Evolutionary conservation across 2,888 invertebrate species (phyloP), one percentile per base, ranked within the genome.

Genomic region (Sepiola atlantica): DNA sequence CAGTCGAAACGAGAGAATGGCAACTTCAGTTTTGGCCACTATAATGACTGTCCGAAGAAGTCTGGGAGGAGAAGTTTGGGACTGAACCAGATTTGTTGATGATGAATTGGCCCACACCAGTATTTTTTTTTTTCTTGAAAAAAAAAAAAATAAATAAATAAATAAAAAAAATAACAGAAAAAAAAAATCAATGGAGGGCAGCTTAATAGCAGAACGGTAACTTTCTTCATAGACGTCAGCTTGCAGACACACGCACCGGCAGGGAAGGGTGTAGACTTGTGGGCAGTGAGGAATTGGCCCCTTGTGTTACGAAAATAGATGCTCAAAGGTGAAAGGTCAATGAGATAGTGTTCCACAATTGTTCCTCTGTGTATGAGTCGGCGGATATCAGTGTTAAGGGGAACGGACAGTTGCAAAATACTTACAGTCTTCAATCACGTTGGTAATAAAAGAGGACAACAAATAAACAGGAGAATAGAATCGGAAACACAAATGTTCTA

Each of bases 131-230:
- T 8, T 45, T 45, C 45, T 45, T 45, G 45, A 4, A 45, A 45
- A 45, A 45, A 45, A 45, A 45, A 45, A 45, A 45, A 45, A 45
- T n/a, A 45, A 45, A 45, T 45, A 45, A 45, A 45, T 45, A 45
- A 45, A 45, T 45, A 45, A 45, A 45, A 4, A 45, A 45, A 45
- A 45, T 8, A 45, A 45, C 45, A 45, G 4, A 45, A 45, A 77
- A 77, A 28, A 77, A 77, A 77, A 77, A 77, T 77, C 77, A n/a
- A 77, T 77, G 77, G 77, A n/a, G 77, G 16, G 77, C 77, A 77
- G n/a, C 77, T 77, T 77, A 77, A 77, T 77, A 77, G 77, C n/a
- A 32, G 77, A 77, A 77, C 77, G 77, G n/a, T 77, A 77, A 77
- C n/a, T 77, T 77, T 77, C 77, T 77, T 77, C 77, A n/a, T 77